These are phyloP conservation scores for Nicator chloris DNA, from an alignment of 2,113 vertebrate genomes.

Conservation along the genomic window DNA sequence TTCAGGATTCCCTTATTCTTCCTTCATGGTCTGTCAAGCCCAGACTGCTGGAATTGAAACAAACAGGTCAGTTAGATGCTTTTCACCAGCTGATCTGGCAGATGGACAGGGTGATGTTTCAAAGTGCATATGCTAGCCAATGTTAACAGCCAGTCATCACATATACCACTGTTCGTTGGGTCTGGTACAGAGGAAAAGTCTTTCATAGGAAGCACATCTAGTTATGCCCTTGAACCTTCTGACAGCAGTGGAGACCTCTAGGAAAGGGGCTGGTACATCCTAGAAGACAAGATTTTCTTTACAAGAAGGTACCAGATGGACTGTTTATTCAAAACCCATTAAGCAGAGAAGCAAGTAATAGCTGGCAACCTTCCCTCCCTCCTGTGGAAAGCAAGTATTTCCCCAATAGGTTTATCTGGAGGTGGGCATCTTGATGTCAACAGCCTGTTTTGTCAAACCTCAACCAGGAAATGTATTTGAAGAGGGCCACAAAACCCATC, in stretches of 20 bases:
- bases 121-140: not conserved
- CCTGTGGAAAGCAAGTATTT: not conserved
- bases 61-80: not conserved
- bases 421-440: rapidly evolving
- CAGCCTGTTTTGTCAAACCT: not conserved
- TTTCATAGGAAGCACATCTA: not conserved
- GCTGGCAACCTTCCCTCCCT: not conserved
- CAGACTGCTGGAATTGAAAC: slow-evolving; percentile 27
- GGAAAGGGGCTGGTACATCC: not conserved
- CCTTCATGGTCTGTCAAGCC: not conserved
- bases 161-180: not conserved
- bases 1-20: not conserved
- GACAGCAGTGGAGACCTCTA: not conserved
- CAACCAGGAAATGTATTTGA: rapidly evolving
- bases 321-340: not conserved
- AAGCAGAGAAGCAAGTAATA: not conserved
- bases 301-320: not conserved
- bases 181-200: not conserved
- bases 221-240: not conserved
- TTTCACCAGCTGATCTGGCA: not conserved
- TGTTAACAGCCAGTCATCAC: not conserved
- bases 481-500: not conserved
- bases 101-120: not conserved
- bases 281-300: not conserved
- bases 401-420: not conserved